These are phyloP conservation scores for Tangara arthus DNA, from an alignment of 2,797 vertebrate species.

Conservation along the genomic window DNA sequence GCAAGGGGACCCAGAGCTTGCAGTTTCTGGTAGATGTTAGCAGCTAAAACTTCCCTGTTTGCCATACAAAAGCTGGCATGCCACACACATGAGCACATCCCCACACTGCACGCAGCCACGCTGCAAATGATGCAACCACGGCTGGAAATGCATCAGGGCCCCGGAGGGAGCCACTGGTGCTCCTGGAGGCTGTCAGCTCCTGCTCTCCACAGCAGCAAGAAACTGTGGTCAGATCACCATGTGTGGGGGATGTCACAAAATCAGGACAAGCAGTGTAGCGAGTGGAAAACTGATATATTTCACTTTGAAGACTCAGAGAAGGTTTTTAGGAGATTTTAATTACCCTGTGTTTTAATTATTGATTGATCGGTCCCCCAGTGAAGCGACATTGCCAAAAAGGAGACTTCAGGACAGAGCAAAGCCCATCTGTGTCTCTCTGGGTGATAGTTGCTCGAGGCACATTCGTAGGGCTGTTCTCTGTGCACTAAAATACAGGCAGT, in stretches of 20 bases:
- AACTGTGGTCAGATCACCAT: not conserved
- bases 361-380: not conserved
- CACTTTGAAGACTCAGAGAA: not conserved
- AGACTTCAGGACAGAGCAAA: not conserved
- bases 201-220: not conserved
- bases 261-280: not conserved
- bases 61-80: not conserved
- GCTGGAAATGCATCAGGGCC: slow-evolving; percentile 65
- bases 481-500: not conserved
- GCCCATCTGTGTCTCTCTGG: not conserved
- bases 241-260: not conserved
- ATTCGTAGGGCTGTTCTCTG: not conserved
- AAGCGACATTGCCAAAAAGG: not conserved
- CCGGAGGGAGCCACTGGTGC: not conserved
- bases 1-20: not conserved
- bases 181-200: not conserved
- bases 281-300: not conserved
- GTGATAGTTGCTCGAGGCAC: slow-evolving; percentile 11
- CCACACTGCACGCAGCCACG: accelerated
- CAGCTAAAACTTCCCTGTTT: not conserved
- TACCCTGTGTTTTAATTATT: slow-evolving; percentile 19
- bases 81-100: accelerated
- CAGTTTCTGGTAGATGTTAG: not conserved
- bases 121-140: slow-evolving; percentile 63
- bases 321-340: slow-evolving; percentile 26